A percentile compares a stretch with the other conserved stretches of the same genome.
Evolutionary conservation across 2,113 vertebrate species (phyloP).

Genomic region (Forbesichthys papilliferus): DNA sequence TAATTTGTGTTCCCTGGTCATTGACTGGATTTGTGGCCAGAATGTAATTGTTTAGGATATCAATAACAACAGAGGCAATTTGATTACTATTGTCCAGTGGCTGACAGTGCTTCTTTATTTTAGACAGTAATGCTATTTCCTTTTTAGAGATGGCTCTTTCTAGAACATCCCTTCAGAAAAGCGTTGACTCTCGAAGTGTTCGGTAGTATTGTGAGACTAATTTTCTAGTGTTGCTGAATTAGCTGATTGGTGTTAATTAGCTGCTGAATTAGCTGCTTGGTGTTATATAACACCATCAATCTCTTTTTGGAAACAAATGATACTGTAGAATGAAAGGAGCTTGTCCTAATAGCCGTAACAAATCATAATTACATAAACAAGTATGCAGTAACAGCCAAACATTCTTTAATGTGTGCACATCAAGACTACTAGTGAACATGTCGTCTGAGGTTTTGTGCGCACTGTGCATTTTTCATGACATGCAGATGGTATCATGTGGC

Average conservation of each 20-base stretch:
- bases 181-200: background rate
- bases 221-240: background rate
- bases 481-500: constrained; percentile 29
- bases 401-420: too few species aligned
- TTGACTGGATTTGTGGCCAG: constrained; percentile 51
- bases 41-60: constrained; percentile 58
- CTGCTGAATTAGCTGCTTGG: too few species aligned
- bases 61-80: constrained; percentile 52
- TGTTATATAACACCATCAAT: background rate
- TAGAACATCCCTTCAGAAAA: constrained; percentile 10
- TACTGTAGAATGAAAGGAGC: constrained; percentile 21
- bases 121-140: constrained; percentile 16
- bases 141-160: constrained; percentile 6
- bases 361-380: background rate
- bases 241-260: too few species aligned
- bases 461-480: constrained; percentile 66
- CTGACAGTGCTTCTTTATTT: constrained; percentile 43
- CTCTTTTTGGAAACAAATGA: constrained; percentile 38
- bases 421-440: too few species aligned
- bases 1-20: constrained; percentile 35
- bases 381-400: too few species aligned
- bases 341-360: constrained; percentile 13
- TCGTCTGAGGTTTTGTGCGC: constrained; percentile 2
- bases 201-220: constrained; percentile 14
- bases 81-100: constrained; percentile 65